Percentiles rank a stretch among this genome's conserved stretches.
These are phyloP conservation scores for Drosophila bipectinata DNA, from an alignment of 1,140 invertebrate species.

Conservation along the genomic window DNA sequence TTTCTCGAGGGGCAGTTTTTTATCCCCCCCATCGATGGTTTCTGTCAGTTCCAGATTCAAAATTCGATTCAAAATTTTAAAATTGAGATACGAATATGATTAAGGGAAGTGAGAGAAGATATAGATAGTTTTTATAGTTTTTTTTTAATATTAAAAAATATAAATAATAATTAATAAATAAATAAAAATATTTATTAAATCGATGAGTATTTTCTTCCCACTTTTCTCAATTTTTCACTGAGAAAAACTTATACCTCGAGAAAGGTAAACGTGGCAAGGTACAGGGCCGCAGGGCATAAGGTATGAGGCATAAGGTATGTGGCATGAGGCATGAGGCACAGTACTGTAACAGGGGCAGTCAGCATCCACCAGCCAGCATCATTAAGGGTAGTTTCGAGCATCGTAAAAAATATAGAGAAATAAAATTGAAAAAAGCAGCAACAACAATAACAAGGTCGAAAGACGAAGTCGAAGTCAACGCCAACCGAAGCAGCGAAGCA, in stretches of 20 bases:
- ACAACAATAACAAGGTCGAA: constrained; percentile 51
- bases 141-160: too few relatives aligned
- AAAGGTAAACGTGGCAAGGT: constrained; percentile 12
- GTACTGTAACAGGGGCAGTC: neutral
- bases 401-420: constrained; percentile 82
- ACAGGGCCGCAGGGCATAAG: neutral
- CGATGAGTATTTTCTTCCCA: too few relatives aligned
- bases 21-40: constrained; percentile 5
- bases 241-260: constrained; percentile 17
- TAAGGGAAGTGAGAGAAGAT: too few relatives aligned
- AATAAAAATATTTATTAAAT: too few relatives aligned
- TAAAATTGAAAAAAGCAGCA: constrained; percentile 73
- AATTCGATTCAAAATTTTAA: neutral
- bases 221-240: neutral
- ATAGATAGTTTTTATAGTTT: too few relatives aligned
- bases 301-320: neutral
- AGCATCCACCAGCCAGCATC: constrained; percentile 67
- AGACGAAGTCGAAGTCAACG: constrained; percentile 49
- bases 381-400: constrained; percentile 79
- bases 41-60: constrained; percentile 31
- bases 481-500: constrained; percentile 1
- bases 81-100: too few relatives aligned
- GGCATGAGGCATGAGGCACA: neutral
- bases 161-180: too few relatives aligned
- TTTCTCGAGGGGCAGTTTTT: constrained; percentile 44